Evolutionary conservation across 2,797 vertebrate genomes (phyloP).

Genomic region (Valencia hispanica): DNA sequence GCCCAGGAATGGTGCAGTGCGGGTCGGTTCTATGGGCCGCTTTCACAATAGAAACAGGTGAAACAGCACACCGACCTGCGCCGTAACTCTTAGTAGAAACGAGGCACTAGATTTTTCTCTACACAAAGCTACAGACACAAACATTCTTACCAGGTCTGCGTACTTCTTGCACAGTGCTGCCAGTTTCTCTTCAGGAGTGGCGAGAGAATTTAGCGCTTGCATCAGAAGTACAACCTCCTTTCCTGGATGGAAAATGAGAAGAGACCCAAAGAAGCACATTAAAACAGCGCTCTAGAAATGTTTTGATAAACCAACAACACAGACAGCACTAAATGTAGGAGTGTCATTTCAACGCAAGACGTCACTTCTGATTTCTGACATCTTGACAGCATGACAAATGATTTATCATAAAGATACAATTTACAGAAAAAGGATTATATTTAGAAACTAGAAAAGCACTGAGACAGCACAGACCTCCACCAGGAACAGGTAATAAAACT

Average conservation of each 20-base stretch:
- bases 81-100: no score
- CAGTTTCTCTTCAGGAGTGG: slow-evolving; percentile 96
- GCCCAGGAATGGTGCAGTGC: no score
- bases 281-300: not conserved
- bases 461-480: no score
- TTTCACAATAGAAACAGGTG: no score
- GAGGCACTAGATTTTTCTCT: not conserved
- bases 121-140: not conserved
- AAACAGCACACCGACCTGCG: no score
- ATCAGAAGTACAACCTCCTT: slow-evolving; percentile 97
- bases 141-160: slow-evolving; percentile 90
- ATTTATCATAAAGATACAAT: not conserved
- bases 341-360: not conserved
- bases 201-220: slow-evolving; percentile 94
- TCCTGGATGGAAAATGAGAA: slow-evolving; percentile 74
- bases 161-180: slow-evolving; percentile 99
- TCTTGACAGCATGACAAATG: not conserved
- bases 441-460: no score
- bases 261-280: slow-evolving; percentile 17
- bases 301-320: not conserved
- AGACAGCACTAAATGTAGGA: not conserved
- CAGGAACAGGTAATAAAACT: no score
- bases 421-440: no score
- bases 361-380: not conserved
- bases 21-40: no score